Evolutionary conservation across 1,140 invertebrate genomes (phyloP).

Genomic region (Cataglyphis hispanica): DNA sequence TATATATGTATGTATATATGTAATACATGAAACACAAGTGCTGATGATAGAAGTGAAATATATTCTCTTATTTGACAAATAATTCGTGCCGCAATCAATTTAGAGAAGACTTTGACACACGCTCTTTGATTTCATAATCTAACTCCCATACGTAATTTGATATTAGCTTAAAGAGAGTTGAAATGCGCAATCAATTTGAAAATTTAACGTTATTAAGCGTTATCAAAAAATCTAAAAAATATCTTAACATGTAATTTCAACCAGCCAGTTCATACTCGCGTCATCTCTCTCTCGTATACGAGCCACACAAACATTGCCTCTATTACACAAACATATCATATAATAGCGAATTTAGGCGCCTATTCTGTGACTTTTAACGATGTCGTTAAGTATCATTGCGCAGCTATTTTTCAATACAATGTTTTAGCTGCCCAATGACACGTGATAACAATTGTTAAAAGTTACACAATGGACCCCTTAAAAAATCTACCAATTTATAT

Average conservation of each 20-base stretch:
- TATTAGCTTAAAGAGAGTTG: background rate
- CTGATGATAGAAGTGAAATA: too few species aligned
- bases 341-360: too few species aligned
- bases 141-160: constrained; percentile 12
- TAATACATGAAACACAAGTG: background rate
- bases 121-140: background rate
- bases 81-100: background rate
- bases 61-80: background rate
- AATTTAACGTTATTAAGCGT: background rate
- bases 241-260: constrained; percentile 38
- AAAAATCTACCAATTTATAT: background rate
- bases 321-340: background rate
- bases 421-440: too few species aligned
- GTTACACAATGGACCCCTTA: too few species aligned
- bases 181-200: too few species aligned
- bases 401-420: too few species aligned
- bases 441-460: too few species aligned
- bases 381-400: too few species aligned
- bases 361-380: too few species aligned
- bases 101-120: background rate
- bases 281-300: background rate
- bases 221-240: constrained; percentile 41
- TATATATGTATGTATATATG: background rate
- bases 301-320: background rate
- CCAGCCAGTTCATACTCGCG: background rate